phyloP scores from a whole-genome alignment of 1,140 invertebrate species.

The Bradysia coprophila region DNA sequence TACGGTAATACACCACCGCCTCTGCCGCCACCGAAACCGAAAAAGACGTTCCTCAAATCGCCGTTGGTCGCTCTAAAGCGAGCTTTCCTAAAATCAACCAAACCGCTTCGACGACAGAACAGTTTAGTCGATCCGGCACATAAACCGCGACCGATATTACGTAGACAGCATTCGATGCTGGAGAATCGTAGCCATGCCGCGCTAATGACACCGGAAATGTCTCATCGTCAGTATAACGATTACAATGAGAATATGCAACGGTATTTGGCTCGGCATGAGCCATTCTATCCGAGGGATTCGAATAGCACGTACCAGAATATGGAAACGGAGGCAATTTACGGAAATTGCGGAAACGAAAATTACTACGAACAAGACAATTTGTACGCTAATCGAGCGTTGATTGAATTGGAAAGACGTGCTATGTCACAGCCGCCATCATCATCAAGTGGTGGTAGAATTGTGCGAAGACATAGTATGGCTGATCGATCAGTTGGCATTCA shows the following conservation, averaged over 20 bases:
- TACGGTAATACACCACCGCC: constrained; percentile 1
- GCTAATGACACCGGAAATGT: neutral
- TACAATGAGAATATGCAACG: constrained; percentile 9
- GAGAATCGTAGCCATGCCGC: constrained; percentile 10
- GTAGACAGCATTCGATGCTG: constrained; percentile 22
- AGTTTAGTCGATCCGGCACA: constrained; percentile 21
- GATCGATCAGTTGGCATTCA: constrained; percentile 8
- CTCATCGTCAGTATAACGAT: neutral
- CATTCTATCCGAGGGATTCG: constrained; percentile 8
- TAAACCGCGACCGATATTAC: constrained; percentile 13
- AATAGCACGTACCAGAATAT: constrained; percentile 23
- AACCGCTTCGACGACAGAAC: constrained; percentile 18
- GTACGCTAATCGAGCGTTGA: constrained; percentile 21
- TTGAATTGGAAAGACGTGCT: constrained; percentile 19
- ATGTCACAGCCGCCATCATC: constrained; percentile 11
- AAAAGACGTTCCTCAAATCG: constrained; percentile 18
- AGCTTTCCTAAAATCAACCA: constrained; percentile 17
- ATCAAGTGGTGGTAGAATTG: constrained; percentile 9
- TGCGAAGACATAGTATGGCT: constrained; percentile 20
- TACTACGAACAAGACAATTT: constrained; percentile 10
- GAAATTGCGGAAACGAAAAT: constrained; percentile 9
- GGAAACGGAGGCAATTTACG: constrained; percentile 20
- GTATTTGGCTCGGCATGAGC: constrained; percentile 1
- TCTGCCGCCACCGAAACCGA: constrained; percentile 14
- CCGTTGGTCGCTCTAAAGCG: constrained; percentile 20